A percentile compares a stretch with the other conserved stretches of the same genome.
These are phyloP conservation scores for Schmidtea mediterranea DNA, from an alignment of 1,140 invertebrate species.

Conservation along the genomic window DNA sequence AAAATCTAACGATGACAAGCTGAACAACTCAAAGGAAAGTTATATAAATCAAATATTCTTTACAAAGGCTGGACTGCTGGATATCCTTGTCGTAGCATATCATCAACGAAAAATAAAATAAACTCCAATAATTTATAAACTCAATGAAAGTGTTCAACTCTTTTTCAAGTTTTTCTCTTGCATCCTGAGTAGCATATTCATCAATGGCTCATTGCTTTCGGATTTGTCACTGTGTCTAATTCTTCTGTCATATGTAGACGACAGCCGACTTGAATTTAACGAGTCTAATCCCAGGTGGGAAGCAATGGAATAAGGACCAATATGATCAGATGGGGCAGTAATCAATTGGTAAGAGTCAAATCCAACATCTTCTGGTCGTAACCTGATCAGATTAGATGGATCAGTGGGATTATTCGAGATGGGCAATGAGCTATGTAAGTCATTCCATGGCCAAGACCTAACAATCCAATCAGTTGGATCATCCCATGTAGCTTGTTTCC, in stretches of 20 bases:
- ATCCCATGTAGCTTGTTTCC: slow-evolving; percentile 35
- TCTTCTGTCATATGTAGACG: neutral
- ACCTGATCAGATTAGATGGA: slow-evolving; percentile 19
- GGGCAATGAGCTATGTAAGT: neutral
- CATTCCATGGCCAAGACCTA: slow-evolving; percentile 59
- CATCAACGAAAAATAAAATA: too few species aligned
- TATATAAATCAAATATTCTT: too few species aligned
- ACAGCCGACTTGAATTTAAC: too few species aligned
- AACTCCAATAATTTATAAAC: too few species aligned
- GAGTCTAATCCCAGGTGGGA: too few species aligned
- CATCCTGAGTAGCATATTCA: slow-evolving; percentile 2
- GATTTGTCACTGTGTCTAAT: neutral
- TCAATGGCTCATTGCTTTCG: neutral
- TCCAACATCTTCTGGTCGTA: slow-evolving; percentile 43
- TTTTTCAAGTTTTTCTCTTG: neutral
- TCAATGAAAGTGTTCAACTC: too few species aligned
- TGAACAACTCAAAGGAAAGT: too few species aligned
- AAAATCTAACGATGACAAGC: too few species aligned
- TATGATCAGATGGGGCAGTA: neutral
- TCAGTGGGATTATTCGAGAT: neutral
- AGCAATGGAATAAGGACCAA: too few species aligned
- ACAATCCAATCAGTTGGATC: slow-evolving; percentile 64
- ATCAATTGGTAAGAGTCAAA: slow-evolving; percentile 29
- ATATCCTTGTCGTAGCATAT: too few species aligned
- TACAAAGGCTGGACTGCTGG: too few species aligned